Evolutionary conservation across 2,888 invertebrate genomes (phyloP).

Genomic region (Mythimna albipuncta): DNA sequence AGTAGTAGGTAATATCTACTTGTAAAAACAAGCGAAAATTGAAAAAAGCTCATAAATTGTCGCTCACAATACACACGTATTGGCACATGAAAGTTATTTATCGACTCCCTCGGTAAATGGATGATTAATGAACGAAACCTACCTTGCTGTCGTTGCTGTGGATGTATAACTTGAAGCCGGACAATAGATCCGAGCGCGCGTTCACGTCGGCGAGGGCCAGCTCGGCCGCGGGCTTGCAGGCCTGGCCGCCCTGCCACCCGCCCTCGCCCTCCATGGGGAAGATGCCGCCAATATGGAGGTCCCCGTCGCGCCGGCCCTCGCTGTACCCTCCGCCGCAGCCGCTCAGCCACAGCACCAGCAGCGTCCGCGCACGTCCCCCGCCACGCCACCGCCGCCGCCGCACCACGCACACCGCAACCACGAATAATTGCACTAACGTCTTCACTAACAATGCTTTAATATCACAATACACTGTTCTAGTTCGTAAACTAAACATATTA

Average conservation of each 20-base stretch:
- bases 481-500: conserved; percentile 83
- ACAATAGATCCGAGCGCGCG: conserved; percentile 95
- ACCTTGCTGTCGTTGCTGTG: conserved; percentile 99
- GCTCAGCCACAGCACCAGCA: conserved; percentile 81
- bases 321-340: conserved; percentile 75
- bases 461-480: conserved; percentile 85
- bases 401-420: conserved; percentile 86
- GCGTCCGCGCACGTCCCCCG: conserved; percentile 69
- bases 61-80: conserved; percentile 51
- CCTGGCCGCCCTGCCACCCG: conserved; percentile 99
- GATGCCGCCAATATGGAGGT: conserved; percentile 98
- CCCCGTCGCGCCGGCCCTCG: conserved; percentile 91
- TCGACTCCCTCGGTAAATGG: conserved; percentile 47
- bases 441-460: conserved; percentile 86
- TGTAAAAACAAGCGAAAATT: conserved; percentile 8
- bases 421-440: conserved; percentile 88
- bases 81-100: conserved; percentile 54
- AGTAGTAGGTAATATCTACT: background rate
- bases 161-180: conserved; percentile 97
- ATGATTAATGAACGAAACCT: conserved; percentile 65
- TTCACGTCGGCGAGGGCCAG: conserved; percentile 99
- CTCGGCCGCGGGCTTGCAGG: conserved; percentile 99
- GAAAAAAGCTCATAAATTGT: conserved; percentile 50
- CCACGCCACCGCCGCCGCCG: conserved; percentile 71
- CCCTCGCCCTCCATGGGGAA: conserved; percentile 99